These are phyloP conservation scores for Eulemur albifrons DNA, from an alignment of 2,797 vertebrate species.

Conservation along the genomic window DNA sequence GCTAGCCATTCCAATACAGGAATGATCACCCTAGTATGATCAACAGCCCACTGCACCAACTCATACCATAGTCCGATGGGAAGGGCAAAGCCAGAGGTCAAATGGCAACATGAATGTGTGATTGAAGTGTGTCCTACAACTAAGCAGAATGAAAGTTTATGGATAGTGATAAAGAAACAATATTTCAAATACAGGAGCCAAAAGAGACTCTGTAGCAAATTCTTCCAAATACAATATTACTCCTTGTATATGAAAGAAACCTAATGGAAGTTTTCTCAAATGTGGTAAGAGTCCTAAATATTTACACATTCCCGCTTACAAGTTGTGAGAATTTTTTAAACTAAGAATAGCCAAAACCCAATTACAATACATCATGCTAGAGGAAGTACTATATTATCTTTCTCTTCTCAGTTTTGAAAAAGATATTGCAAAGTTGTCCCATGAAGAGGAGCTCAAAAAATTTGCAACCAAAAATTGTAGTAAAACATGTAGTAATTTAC, in stretches of 20 bases:
- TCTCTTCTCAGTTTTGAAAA: background rate
- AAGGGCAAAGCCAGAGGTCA: background rate
- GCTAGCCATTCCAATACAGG: background rate
- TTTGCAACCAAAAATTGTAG: background rate
- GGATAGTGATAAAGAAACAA: background rate
- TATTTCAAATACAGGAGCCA: background rate
- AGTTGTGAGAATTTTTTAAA: background rate
- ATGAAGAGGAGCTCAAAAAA: background rate
- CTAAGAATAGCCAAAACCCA: background rate
- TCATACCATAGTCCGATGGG: background rate
- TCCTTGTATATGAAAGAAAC: background rate
- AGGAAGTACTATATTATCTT: background rate
- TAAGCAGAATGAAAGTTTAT: background rate
- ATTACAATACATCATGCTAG: background rate
- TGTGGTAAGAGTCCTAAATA: background rate
- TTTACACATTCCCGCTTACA: background rate
- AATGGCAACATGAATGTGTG: background rate
- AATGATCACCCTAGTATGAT: background rate
- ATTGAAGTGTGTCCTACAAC: background rate
- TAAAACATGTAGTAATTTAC: background rate
- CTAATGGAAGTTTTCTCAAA: background rate
- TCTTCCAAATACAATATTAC: background rate
- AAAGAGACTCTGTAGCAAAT: background rate
- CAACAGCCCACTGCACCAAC: background rate
- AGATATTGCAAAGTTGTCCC: background rate